phyloP scores from a whole-genome alignment of 2,113 vertebrate species.

The Pithys albifrons region DNA sequence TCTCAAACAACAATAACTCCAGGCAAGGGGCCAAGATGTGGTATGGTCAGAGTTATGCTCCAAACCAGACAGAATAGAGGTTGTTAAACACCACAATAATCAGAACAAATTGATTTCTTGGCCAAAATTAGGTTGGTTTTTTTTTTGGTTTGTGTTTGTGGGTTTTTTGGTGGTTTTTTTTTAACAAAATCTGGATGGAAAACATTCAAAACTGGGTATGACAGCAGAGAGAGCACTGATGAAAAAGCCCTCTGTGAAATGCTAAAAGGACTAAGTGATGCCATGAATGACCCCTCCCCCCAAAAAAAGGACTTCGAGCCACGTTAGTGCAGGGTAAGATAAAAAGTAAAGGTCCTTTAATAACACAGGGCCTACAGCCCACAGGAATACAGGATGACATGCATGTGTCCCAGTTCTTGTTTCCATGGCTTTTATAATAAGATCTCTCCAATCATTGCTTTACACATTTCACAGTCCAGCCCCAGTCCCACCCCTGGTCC shows the following conservation, averaged over 20 bases:
- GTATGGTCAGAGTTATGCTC: background rate
- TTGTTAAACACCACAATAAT: background rate
- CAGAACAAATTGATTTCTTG: background rate
- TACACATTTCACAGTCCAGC: too few relatives aligned
- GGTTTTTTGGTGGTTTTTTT: background rate
- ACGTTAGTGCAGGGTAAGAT: too few relatives aligned
- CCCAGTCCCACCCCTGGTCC: too few relatives aligned
- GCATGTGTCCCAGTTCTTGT: too few relatives aligned
- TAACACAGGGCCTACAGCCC: too few relatives aligned
- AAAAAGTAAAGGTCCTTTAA: too few relatives aligned
- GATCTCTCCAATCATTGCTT: too few relatives aligned
- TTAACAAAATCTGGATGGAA: background rate
- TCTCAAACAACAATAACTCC: background rate
- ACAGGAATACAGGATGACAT: too few relatives aligned
- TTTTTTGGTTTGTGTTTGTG: background rate
- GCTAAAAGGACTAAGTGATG: background rate
- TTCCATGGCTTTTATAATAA: too few relatives aligned
- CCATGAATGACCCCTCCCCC: too few relatives aligned
- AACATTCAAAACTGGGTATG: background rate
- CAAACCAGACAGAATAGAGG: background rate
- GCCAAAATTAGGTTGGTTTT: background rate
- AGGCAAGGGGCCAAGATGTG: constrained; percentile 1
- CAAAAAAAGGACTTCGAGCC: too few relatives aligned
- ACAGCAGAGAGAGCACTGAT: background rate
- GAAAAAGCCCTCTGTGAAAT: background rate